These are phyloP conservation scores for Orchesellides sinensis DNA, from an alignment of 2,888 invertebrate species.

Conservation along the genomic window DNA sequence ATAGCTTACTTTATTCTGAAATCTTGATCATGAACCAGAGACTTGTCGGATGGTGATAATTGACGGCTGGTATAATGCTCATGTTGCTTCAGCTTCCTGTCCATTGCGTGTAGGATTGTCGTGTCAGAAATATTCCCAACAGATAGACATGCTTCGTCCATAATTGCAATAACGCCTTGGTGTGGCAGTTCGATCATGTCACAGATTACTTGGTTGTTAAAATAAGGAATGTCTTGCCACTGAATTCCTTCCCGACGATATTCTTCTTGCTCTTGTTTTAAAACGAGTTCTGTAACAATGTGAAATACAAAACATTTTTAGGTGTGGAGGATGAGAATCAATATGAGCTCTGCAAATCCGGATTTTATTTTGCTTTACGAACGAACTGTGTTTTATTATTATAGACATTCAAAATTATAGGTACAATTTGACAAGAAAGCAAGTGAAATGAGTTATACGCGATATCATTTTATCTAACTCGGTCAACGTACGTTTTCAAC, in stretches of 20 bases:
- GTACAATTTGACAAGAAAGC: no score
- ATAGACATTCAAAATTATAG: no score
- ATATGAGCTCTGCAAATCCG: no score
- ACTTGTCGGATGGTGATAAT: conserved; percentile 89
- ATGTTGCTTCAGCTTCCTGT: conserved; percentile 89
- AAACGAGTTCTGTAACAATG: conserved; percentile 87
- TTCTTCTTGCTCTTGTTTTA: conserved; percentile 99
- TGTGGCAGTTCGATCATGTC: conserved; percentile 96
- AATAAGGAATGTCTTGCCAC: conserved; percentile 96
- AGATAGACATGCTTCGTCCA: conserved; percentile 98
- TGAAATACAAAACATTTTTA: background rate
- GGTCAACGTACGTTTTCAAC: no score
- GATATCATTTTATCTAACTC: no score
- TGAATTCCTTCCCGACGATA: conserved; percentile 96
- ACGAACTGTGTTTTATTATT: no score
- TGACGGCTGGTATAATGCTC: conserved; percentile 94
- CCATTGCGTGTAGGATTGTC: conserved; percentile 95
- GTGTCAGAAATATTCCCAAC: conserved; percentile 93
- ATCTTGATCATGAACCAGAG: conserved; percentile 86
- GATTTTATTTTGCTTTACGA: no score
- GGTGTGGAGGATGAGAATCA: no score
- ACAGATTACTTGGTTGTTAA: conserved; percentile 98
- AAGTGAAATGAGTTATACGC: no score
- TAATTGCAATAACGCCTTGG: conserved; percentile 92
- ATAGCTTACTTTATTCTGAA: conserved; percentile 86